These are phyloP conservation scores for Pentalonia nigronervosa DNA, from an alignment of 1,140 invertebrate species.

Conservation along the genomic window DNA sequence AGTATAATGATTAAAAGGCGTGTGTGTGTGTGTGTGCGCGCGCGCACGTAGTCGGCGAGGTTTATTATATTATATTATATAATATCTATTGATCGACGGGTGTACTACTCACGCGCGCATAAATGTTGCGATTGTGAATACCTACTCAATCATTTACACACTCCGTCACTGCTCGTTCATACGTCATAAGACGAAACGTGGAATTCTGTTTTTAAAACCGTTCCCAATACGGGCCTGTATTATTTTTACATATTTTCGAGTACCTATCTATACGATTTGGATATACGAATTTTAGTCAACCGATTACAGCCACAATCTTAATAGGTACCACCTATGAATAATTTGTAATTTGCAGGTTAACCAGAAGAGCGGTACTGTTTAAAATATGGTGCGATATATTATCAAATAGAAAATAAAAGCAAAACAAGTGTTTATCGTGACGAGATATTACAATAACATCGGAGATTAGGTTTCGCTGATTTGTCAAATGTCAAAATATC, in stretches of 20 bases:
- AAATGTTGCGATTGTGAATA: conserved; percentile 31
- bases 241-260: neutral
- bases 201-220: neutral
- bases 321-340: neutral
- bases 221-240: neutral
- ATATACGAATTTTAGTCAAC: neutral
- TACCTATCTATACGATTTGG: neutral
- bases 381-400: neutral
- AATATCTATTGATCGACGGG: neutral
- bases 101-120: conserved; percentile 2
- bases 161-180: neutral
- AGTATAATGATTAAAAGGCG: neutral
- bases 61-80: neutral
- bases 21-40: no score
- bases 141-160: conserved; percentile 24
- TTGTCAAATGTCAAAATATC: neutral
- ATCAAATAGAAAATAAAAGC: neutral
- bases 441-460: neutral
- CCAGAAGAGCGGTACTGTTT: neutral
- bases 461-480: neutral
- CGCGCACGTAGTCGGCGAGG: neutral
- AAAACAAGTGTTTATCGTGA: neutral
- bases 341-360: neutral
- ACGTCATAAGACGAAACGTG: neutral
- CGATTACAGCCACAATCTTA: neutral